Evolutionary conservation across 1,140 invertebrate species (phyloP).

Genomic region (Temnothorax nylanderi): DNA sequence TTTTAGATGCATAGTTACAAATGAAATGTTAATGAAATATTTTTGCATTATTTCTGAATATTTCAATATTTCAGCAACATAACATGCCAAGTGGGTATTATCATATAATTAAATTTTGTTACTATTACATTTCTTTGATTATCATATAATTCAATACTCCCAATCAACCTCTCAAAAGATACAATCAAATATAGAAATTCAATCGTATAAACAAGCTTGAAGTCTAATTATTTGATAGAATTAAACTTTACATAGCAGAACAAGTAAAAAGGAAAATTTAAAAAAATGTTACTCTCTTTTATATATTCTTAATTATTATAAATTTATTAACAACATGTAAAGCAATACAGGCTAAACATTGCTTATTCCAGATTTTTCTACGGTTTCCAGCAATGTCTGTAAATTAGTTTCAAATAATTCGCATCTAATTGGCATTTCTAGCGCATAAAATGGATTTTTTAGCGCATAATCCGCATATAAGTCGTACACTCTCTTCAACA

Average conservation of each 20-base stretch:
- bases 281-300: background rate
- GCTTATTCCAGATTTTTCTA: constrained; percentile 93
- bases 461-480: constrained; percentile 99
- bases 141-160: background rate
- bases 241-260: background rate
- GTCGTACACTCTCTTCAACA: constrained; percentile 98
- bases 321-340: constrained; percentile 28
- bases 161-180: background rate
- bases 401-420: constrained; percentile 98
- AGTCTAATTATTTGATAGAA: constrained; percentile 14
- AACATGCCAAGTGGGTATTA: too few relatives aligned
- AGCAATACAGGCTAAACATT: constrained; percentile 85
- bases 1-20: too few relatives aligned
- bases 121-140: background rate
- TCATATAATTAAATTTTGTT: background rate
- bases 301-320: constrained; percentile 1
- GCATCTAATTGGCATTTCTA: constrained; percentile 99
- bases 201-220: background rate
- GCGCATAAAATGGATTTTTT: constrained; percentile 99
- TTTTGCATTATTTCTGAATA: too few relatives aligned
- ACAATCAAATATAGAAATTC: background rate
- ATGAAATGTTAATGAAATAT: too few relatives aligned
- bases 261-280: background rate
- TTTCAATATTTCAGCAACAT: too few relatives aligned
- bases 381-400: constrained; percentile 93